Base-by-base conservation (phyloP, 2,797 vertebrate species). In the Urosaurus nigricauda region DNA sequence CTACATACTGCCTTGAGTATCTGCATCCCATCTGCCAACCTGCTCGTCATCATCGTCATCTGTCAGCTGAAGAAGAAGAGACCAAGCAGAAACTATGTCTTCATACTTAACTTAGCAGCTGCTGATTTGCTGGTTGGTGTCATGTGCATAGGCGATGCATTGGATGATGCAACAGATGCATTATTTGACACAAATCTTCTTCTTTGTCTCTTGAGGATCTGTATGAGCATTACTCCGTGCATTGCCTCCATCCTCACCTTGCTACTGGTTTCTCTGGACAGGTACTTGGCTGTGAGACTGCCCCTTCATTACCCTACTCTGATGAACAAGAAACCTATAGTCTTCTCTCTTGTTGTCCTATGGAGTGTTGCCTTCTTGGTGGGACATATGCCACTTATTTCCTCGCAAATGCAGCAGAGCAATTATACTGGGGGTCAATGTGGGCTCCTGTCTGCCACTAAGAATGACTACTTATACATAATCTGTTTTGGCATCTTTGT, bases 221-320 rank as follows among this genome's bases (percentile, higher is more conserved):
- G 90, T 58, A 65, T 93, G 89, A 93, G 82, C 73, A 56, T 94
- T 71, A 93, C 79, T 0, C 93, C 94, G 5, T 94, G 94, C 83
- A 91, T 95, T 6, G 89, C 83, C 65, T 94, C 94, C 74, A 93
- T 95, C 63, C 92, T 95, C 16, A 94, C 94, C 43, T 86, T 95
- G 65, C 91, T 96, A 16, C 71, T 95, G 35, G 93, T 95, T 74
- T 95, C 95, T 37, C 84, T 94, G 78, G 94, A 95, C 87, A 93
- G 94, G 47, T 95, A 94, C 70, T 65, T 96, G 88, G 92, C 92
- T 0, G 94, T 95, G 60, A 91, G 11, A 24, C 65, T 94, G 85
- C 94, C 86, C 0, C 88, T 95, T 7, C 93, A 90, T 77, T 95
- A 95, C 56, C 87, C 86, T 13, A 87, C 79, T 56, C 89, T 94